Evolutionary conservation across 2,797 vertebrate genomes (phyloP), one percentile per base, ranked within the genome.

Genomic region (Pogoniulus pusillus): DNA sequence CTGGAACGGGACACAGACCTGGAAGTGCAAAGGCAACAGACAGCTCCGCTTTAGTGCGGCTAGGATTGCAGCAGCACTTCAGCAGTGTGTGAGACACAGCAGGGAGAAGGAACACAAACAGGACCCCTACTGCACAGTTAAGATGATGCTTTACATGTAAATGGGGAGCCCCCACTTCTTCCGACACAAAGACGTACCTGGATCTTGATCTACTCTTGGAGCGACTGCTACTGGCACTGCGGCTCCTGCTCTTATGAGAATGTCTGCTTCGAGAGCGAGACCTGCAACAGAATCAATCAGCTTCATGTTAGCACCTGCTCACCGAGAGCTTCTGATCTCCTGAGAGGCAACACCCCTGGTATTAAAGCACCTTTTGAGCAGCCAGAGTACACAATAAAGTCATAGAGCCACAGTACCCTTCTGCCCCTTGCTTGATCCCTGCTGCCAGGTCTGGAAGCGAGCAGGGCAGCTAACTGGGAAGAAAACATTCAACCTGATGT

Each of bases 251-350:
- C 97, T 99, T 99, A 34, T 98, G 98, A 51, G 98, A 99, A 78
- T 98, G 97, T 94, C 98, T 98, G 97, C 98, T 99, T 93, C 98
- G 98, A 96, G 98, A 99, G 87, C 98, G 98, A 95, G 99, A 99
- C 97, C 99, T 99, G 94, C 16, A 78, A 95, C 27, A 54, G 57
- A 90, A 80, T 8, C 32, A 71, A 73, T 16, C 37, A 81, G 60
- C 74, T 63, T 12, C 32, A n/a, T 0, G 4, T 90, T 59, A 92
- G 68, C 54, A 78, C 1, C 0, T n/a, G 34, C 15, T 77, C 51
- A 34, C 0, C 0, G n/a, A 54, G 45, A 55, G 53, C 22, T 15
- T 22, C 47, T 18, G 6, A 29, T 34, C 20, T 74, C 27, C 77
- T 0, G 9, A 1, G 41, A 35, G 29, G 24, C 60, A 77, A 73